Evolutionary conservation across 53 echinoderm and acorn worm genomes (phyloP), one percentile per base, ranked within the genome.

Genomic region (Paelopatides confundens): DNA sequence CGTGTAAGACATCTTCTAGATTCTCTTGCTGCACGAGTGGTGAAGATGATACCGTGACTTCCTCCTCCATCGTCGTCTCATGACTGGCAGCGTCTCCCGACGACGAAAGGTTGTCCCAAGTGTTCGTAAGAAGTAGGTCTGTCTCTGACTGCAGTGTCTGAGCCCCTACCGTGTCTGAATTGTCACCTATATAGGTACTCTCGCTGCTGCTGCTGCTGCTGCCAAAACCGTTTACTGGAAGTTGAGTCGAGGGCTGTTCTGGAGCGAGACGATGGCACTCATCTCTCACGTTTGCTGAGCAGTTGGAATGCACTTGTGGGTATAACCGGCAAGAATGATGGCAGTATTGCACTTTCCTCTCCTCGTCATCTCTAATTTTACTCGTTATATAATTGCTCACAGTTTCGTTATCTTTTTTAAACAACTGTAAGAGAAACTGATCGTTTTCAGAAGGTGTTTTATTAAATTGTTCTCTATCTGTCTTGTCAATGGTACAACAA

Each of bases 321-420:
- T 67, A 31, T 79, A 48, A 29, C 26, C 28, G 79, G 79, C 79
- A 79, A 79, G 79, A 31, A 32, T 53, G 79, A 53, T 32, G 52
- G 79, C 50, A 50, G 79, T 53, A 79, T 79, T 79, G 79, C 79
- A 79, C 79, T 79, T 30, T 79, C 32, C 79, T 27, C 68, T 34
- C 68, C 32, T 35, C 12, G 35, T 34, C 68, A 31, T 35, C 68
- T 58, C 24, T 58, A 1, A 58, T 17, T 58, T 21, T 58, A 58
- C n/a, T 58, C 6, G 58, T 21, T 58, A 58, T 58, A 21, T 58
- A 58, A 58, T 15, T 58, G 24, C 18, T 58, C 58, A 58, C 58
- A 58, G n/a, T 58, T 21, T 58, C 24, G 18, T 15, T 58, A 23
- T 23, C 58, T 58, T 58, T 21, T 17, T 58, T 58, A 2, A 58